Base-by-base conservation (phyloP, 2,113 vertebrate genomes). In the Larimichthys crocea region DNA sequence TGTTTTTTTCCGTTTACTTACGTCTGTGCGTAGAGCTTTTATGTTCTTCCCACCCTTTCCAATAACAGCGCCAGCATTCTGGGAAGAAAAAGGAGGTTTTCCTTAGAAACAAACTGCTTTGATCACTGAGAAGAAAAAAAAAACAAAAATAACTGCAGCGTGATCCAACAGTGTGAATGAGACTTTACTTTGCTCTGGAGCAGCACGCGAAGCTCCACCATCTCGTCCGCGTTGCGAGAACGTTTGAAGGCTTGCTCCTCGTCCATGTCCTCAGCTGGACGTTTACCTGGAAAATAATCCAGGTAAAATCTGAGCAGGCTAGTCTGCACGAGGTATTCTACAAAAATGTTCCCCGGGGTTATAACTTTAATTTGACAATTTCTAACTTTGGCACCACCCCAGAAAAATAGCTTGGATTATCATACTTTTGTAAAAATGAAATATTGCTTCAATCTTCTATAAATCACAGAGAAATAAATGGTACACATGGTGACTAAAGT, bases 1-100 rank as follows among this genome's bases (percentile, higher is more conserved):
- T 40, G 62, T 73, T 80, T 81, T 14, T 35, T 66, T 63, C 55
- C 3, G 55, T 95, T 95, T 96, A 99, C 98, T 99, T 96, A 99
- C 98, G 80, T 99, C 98, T 92, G 98, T 99, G 92, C 98, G 97
- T 75, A 99, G 95, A 31, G 97, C 97, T 94, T 99, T 99, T 95
- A 99, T 99, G 93, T 99, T 99, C 96, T 99, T 99, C 90, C 98
- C 98, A 92, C 97, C 98, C 94, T 99, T 99, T 89, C 98, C 98
- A 90, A 99, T 99, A 88, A 99, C 98, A 88, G 98, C 98, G 76
- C 98, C 98, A 74, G 98, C 98, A 90, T 99, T 99, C 98, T 99
- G 91, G 46, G 76, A 67, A 82, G 71, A 44, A 50, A 79, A 14
- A 86, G 7, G 84, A 65, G 56, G 12, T 62, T 64, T 75, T 61